Evolutionary conservation across 2,888 invertebrate species (phyloP), one percentile per base, ranked within the genome.

Genomic region (Caenorhabditis angaria): DNA sequence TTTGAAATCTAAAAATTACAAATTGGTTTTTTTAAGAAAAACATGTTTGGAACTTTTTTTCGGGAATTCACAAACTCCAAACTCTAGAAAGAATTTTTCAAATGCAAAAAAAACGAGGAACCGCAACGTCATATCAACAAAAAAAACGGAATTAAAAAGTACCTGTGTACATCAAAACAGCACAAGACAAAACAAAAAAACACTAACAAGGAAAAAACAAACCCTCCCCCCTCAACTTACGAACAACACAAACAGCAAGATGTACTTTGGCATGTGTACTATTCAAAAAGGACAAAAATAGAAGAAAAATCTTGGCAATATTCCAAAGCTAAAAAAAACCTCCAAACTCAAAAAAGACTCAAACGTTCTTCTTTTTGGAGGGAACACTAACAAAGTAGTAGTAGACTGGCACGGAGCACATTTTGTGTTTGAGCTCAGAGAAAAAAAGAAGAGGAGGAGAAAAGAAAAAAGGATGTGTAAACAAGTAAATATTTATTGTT

Each of bases 401-500:
- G 32, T 32, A 18, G 41, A 18, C 41, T 41, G 41, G 41, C 41
- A 41, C 41, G 41, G 41, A 5, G 41, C 14, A n/a, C n/a, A n/a
- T n/a, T n/a, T n/a, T n/a, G 14, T 41, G 14, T 28, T 24, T 60
- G 50, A 50, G 60, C 24, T 27, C 32, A 51, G 53, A 32, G 32
- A 51, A 22, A 51, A 47, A 47, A 47, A 32, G 59, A 29, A 65
- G 53, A 28, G 58, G 65, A 47, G 51, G 50, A 25, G 24, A 32
- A 57, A 41, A 55, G 60, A 59, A 28, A 64, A 55, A 66, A 51
- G 60, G 55, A 57, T 61, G 62, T 62, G 58, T 58, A 59, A 59
- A 64, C 60, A 51, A 54, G 60, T 62, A 66, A 65, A 62, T 57
- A 62, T 66, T 53, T 63, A 22, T 41, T 61, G 25, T 28, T 25